A percentile compares a stretch with the other conserved stretches of the same genome.
Evolutionary conservation across 2,797 vertebrate genomes (phyloP).

Genomic region (Chlorospingus flavigularis): DNA sequence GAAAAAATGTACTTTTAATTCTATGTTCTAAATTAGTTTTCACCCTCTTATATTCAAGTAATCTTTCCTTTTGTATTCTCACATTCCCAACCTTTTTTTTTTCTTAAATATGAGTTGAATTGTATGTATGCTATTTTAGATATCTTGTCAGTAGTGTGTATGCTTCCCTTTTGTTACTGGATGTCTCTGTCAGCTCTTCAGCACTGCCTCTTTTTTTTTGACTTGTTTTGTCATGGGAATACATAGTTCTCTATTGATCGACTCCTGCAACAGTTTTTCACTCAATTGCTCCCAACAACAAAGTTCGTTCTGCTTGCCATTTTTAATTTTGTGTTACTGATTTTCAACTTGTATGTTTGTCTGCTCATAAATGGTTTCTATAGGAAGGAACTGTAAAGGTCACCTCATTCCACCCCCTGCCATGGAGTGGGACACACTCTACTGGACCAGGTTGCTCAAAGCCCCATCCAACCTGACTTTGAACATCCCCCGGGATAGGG

Average conservation of each 20-base stretch:
- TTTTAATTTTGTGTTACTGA: not conserved
- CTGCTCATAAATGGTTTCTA: not conserved
- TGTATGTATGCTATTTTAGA: not conserved
- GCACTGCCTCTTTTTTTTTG: not conserved
- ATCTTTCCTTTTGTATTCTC: not conserved
- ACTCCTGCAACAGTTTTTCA: not conserved
- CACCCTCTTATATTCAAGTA: not conserved
- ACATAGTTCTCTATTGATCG: not conserved
- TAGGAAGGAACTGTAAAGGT: not conserved
- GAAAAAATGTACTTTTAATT: not conserved
- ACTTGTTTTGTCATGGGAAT: not conserved
- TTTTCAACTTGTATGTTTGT: not conserved
- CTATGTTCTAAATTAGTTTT: not conserved
- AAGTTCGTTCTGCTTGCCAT: not conserved
- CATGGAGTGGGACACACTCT: not conserved
- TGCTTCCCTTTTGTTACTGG: not conserved
- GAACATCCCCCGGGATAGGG: too few species aligned
- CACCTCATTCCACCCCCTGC: accelerated
- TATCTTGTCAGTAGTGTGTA: not conserved
- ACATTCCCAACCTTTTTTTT: not conserved
- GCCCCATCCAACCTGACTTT: not conserved
- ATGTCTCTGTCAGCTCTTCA: not conserved
- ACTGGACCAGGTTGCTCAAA: not conserved
- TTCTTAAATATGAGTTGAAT: not conserved
- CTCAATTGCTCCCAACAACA: not conserved